phyloP scores from a whole-genome alignment of 1,140 invertebrate genomes.

The Adelges cooleyi region DNA sequence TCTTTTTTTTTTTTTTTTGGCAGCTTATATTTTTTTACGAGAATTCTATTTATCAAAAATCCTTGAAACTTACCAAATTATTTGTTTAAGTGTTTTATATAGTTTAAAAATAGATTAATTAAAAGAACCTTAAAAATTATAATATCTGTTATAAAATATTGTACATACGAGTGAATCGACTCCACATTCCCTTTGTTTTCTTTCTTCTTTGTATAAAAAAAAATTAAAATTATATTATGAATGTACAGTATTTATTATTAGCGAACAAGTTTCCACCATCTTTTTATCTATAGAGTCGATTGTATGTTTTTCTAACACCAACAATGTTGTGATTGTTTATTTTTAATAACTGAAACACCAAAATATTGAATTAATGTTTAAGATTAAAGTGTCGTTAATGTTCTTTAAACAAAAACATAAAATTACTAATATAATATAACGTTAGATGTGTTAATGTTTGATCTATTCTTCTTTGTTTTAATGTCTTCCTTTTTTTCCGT shows the following conservation, averaged over 20 bases:
- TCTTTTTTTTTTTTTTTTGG: constrained; percentile 13
- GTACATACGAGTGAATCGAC: constrained; percentile 25
- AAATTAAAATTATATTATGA: constrained; percentile 16
- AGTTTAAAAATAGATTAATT: constrained; percentile 14
- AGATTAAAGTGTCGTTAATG: constrained; percentile 26
- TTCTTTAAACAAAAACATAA: constrained; percentile 6
- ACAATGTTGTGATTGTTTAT: constrained; percentile 30
- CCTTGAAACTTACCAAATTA: constrained; percentile 19
- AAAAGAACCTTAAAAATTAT: constrained; percentile 13
- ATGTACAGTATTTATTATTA: constrained; percentile 26
- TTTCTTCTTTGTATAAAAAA: constrained; percentile 12
- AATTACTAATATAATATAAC: constrained; percentile 22
- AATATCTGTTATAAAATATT: constrained; percentile 24
- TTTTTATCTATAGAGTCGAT: constrained; percentile 24
- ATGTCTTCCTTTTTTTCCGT: constrained; percentile 9
- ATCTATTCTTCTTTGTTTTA: constrained; percentile 17
- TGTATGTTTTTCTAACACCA: constrained; percentile 28
- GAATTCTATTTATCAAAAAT: constrained; percentile 18
- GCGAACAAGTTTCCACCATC: not conserved
- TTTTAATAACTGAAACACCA: constrained; percentile 29
- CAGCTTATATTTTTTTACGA: constrained; percentile 20
- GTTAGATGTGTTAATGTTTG: constrained; percentile 23
- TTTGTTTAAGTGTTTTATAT: constrained; percentile 12
- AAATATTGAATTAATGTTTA: constrained; percentile 28
- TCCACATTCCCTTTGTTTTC: constrained; percentile 26